These are phyloP conservation scores for Echinometra lucunter DNA, from an alignment of 53 echinoderm and acorn worm genomes.

Conservation along the genomic window DNA sequence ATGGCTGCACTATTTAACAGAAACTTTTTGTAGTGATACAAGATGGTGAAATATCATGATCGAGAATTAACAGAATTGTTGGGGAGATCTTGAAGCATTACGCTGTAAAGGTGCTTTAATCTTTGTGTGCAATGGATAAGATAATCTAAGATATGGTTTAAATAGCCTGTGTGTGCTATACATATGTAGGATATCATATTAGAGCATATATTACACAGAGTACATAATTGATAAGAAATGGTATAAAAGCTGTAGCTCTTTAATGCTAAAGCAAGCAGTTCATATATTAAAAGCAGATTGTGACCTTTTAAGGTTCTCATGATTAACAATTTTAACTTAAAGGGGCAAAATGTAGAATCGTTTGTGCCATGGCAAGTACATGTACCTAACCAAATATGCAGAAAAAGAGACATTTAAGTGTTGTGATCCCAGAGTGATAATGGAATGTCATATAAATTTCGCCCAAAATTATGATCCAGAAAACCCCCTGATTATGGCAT, in stretches of 20 bases:
- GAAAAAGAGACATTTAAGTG: not conserved
- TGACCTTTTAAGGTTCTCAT: not conserved
- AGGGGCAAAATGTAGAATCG: not conserved
- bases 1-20: not conserved
- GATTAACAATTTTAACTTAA: not conserved
- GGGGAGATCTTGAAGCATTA: not conserved
- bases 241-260: not conserved
- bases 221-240: not conserved
- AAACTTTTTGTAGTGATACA: not conserved
- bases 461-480: not conserved
- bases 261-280: not conserved
- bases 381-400: not conserved
- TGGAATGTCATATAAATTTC: not conserved
- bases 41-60: not conserved
- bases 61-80: conserved; percentile 1
- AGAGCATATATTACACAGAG: not conserved
- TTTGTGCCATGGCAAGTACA: not conserved
- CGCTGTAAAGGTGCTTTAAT: conserved; percentile 8
- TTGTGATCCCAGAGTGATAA: not conserved
- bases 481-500: not conserved
- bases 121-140: not conserved
- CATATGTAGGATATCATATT: not conserved
- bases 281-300: not conserved
- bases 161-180: not conserved
- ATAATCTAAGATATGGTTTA: not conserved